Conservation (phyloP, 2,888 invertebrate species). For the Aspidapion aeneum region DNA sequence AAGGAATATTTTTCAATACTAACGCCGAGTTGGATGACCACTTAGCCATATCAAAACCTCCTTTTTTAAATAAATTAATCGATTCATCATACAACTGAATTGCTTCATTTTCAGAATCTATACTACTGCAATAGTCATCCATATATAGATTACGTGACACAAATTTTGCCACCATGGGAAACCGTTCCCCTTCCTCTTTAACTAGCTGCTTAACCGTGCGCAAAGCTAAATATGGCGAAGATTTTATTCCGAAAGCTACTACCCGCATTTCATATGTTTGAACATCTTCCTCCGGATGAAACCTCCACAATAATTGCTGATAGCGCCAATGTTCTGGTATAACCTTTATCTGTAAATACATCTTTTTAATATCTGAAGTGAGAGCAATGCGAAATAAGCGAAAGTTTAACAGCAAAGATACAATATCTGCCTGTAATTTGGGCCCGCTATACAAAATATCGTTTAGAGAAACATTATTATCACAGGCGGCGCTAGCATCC, state of each 20-base stretch:
- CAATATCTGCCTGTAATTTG: background rate
- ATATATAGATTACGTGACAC: slow-evolving; percentile 1
- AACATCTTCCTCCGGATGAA: slow-evolving; percentile 1
- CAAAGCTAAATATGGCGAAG: slow-evolving; percentile 5
- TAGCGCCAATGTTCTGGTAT: background rate
- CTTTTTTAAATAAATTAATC: slow-evolving; percentile 6
- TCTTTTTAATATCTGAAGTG: too few species aligned
- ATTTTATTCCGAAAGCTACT: slow-evolving; percentile 7
- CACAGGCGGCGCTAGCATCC: background rate
- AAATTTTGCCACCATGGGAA: background rate
- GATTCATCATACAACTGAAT: slow-evolving; percentile 4
- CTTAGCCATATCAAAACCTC: slow-evolving; percentile 15
- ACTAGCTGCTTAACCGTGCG: slow-evolving; percentile 1
- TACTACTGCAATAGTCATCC: slow-evolving; percentile 3
- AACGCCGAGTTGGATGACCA: slow-evolving; percentile 15
- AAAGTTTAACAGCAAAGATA: background rate
- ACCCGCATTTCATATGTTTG: background rate
- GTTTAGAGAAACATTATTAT: slow-evolving; percentile 1
- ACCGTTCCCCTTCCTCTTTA: background rate
- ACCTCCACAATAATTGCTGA: slow-evolving; percentile 7
- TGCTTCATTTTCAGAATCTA: slow-evolving; percentile 7
- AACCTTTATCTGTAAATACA: slow-evolving; percentile 7
- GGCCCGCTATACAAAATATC: slow-evolving; percentile 1
- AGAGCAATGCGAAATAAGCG: background rate
- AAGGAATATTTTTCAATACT: too few species aligned